Evolutionary conservation across 2,113 vertebrate species (phyloP), one percentile per base, ranked within the genome.

Genomic region (Tragulus kanchil): DNA sequence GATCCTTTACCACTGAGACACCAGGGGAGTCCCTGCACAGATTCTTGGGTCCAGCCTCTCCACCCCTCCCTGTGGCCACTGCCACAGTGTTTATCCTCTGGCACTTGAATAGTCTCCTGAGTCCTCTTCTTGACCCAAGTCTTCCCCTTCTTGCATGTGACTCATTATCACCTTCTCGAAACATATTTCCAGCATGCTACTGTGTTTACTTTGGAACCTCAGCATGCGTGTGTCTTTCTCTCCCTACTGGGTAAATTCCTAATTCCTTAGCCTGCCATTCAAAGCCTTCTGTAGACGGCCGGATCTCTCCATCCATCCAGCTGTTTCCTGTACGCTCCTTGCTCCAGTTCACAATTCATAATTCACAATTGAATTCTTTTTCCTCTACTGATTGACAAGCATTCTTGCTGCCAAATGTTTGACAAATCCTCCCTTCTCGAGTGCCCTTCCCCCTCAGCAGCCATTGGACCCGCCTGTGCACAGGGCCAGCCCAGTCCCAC

Each of bases 181-280:
- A 81, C 75, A 91, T 26, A 59, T 90, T 87, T 88, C 42, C 71
- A 86, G 3, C 62, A 45, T 77, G 23, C n/a, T 11, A 77, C 23
- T 58, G 59, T 79, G 61, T 42, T 90, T 81, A 4, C 73, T 71
- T 73, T 89, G 31, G 59, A 95, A 89, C 61, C 19, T 89, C 89
- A 95, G 83, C 28, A 1, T 81, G 3, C 28, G 9, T 65, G 4
- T 52, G 6, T 54, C 31, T 81, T 64, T 77, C 73, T 61, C 9
- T 92, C n/a, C 75, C 90, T 92, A 45, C 54, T 84, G 56, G 62
- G 85, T 82, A 78, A 92, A 90, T 28, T 75, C 62, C 36, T 92
- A 45, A 67, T 52, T 59, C 75, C 73, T 81, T 71, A 93, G 52
- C 71, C 16, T 90, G 59, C 21, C 64, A 52, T 94, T 73, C 88